Evolutionary conservation across 2,797 vertebrate species (phyloP).

Genomic region (Myoxocephalus aenaeus): DNA sequence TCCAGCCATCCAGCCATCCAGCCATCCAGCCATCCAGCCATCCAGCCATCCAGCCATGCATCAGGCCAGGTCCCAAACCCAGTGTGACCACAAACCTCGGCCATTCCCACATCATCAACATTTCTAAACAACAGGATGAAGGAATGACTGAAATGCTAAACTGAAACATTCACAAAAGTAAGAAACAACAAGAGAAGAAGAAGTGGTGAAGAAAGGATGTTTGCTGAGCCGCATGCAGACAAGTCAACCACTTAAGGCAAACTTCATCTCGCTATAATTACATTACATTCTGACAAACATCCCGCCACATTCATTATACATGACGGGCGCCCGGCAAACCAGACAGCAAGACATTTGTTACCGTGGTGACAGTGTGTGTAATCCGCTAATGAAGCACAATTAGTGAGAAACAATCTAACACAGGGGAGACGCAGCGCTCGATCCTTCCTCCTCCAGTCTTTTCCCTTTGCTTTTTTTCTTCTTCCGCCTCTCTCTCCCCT

Average conservation of each 20-base stretch:
- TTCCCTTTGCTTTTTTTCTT: slow-evolving; percentile 27
- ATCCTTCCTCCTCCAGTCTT: slow-evolving; percentile 64
- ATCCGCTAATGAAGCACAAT: slow-evolving; percentile 84
- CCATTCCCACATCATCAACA: slow-evolving; percentile 29
- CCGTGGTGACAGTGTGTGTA: slow-evolving; percentile 83
- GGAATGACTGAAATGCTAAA: slow-evolving; percentile 25
- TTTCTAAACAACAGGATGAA: slow-evolving; percentile 29
- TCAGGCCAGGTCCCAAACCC: slow-evolving; percentile 28
- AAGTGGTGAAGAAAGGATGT: slow-evolving; percentile 39
- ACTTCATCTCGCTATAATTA: slow-evolving; percentile 85
- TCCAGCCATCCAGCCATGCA: slow-evolving; percentile 39
- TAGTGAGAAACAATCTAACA: slow-evolving; percentile 85
- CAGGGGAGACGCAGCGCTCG: slow-evolving; percentile 62
- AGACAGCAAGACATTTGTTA: slow-evolving; percentile 82
- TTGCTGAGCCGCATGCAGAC: slow-evolving; percentile 69
- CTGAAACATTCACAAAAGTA: slow-evolving; percentile 7
- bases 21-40: neutral
- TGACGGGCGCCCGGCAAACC: slow-evolving; percentile 73
- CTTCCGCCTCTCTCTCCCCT: slow-evolving; percentile 16
- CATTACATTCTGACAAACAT: slow-evolving; percentile 84
- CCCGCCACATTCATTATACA: slow-evolving; percentile 84
- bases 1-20: slow-evolving; percentile 34
- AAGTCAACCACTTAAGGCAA: slow-evolving; percentile 84
- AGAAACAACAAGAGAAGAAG: neutral
- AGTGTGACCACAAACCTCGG: slow-evolving; percentile 41